phyloP scores from a whole-genome alignment of 1,140 invertebrate genomes.

The Leptestheria dahalacensis region DNA sequence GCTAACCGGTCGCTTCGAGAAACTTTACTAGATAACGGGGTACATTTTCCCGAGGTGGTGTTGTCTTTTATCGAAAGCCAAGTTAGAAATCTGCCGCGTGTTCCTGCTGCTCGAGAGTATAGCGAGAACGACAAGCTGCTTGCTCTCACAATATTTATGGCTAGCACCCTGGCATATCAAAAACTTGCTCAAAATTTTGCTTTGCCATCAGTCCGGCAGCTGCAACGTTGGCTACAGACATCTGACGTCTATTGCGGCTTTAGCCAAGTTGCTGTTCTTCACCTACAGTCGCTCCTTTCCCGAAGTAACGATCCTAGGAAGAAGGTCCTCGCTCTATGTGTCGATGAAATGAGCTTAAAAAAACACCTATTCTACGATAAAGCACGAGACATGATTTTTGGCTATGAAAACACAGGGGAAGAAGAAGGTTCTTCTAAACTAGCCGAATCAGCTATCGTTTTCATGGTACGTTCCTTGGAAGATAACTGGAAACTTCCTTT shows the following conservation, averaged over 20 bases:
- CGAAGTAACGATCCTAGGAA: background rate
- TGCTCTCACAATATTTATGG: background rate
- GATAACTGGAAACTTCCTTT: background rate
- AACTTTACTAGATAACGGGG: background rate
- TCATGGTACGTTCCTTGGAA: background rate
- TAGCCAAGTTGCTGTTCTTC: background rate
- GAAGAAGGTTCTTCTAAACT: background rate
- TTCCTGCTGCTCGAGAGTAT: background rate
- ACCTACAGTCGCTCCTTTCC: background rate
- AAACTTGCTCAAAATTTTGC: background rate
- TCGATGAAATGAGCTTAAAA: background rate
- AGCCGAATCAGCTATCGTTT: background rate
- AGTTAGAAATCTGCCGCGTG: background rate
- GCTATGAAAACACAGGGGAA: background rate
- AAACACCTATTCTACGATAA: background rate
- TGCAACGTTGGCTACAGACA: background rate
- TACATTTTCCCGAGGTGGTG: background rate
- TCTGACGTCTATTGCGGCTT: background rate
- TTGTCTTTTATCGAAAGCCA: background rate
- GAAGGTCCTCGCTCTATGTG: background rate
- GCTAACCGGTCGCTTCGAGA: background rate
- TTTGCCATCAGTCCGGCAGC: background rate
- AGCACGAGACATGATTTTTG: background rate
- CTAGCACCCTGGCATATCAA: background rate
- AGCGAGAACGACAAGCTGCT: background rate